Base-by-base conservation (phyloP, 2,797 vertebrate species). In the Urocyon cinereoargenteus region DNA sequence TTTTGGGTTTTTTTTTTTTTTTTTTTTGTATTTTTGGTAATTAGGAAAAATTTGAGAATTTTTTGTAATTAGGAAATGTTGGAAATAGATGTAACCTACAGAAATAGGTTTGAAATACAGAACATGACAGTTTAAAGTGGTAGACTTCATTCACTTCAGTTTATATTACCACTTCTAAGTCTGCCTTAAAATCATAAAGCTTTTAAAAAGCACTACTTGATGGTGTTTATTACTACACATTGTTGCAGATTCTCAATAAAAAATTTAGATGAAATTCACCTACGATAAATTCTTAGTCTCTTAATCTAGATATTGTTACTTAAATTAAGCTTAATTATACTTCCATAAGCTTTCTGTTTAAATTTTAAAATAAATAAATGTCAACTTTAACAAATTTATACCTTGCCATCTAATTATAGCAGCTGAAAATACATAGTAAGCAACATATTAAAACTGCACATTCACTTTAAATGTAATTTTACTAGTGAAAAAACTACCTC, bases 31-130 rank as follows among this genome's bases (percentile, higher is more conserved):
- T 57, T 57, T 57, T 68, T 18, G 31, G n/a, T 68, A 68, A 68
- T 68, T 19, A 19, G n/a, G 64, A 68, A 34, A 68, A 68, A 68
- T 19, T 34, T 34, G 16, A 34, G 66, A 68, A 34, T 68, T 16
- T 90, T 90, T 94, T 79, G 13, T 78, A 86, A 92, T 92, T 64
- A 57, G 22, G 36, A 89, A 84, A 96, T 31, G 22, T 90, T 86
- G 53, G 57, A 87, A 49, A 83, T 53, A 31, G 18, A 31, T 59
- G 9, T 59, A 90, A 96, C 66, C 68, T 87, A 96, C 51, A 22
- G 16, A 75, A 90, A 96, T 9, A 86, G 4, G 78, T 59, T 3
- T 81, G 62, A 96, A 85, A 95, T 85, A n/a, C 0, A 87, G 40
- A 93, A 61, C 24, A 68, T 81, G 11, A 91, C 49, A 31, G 45